Percentiles rank a stretch among this genome's conserved stretches.
phyloP scores from a whole-genome alignment of 2,113 vertebrate species.

The Oncorhynchus masou region DNA sequence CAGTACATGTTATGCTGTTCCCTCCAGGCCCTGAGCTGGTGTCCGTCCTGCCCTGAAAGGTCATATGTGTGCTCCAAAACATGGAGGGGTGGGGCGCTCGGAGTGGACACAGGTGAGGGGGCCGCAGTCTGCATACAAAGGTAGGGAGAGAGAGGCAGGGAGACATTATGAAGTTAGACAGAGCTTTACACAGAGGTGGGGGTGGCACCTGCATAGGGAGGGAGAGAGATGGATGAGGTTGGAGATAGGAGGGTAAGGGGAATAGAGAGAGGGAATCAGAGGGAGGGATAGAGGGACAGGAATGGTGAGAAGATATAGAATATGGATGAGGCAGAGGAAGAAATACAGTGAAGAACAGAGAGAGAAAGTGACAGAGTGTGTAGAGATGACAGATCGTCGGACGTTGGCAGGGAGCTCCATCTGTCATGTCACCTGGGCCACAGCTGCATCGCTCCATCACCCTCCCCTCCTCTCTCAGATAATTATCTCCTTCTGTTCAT shows the following conservation, averaged over 20 bases:
- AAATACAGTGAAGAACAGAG: neutral
- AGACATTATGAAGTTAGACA: too few relatives aligned
- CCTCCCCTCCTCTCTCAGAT: neutral
- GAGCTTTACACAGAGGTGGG: slow-evolving; percentile 20
- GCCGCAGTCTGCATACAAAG: neutral
- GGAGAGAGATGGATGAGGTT: neutral
- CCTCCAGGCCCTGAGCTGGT: slow-evolving; percentile 61
- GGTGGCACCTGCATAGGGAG: neutral
- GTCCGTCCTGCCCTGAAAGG: slow-evolving; percentile 47
- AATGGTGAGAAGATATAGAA: neutral
- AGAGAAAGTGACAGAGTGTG: slow-evolving; percentile 3
- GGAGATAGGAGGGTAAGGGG: neutral
- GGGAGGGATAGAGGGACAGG: slow-evolving; percentile 9
- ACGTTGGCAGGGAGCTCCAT: slow-evolving; percentile 3
- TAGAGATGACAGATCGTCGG: neutral
- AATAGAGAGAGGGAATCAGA: neutral
- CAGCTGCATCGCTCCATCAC: slow-evolving; percentile 2
- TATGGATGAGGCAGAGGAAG: neutral
- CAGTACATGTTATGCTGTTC: slow-evolving; percentile 75
- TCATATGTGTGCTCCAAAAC: slow-evolving; percentile 58
- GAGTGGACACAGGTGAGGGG: slow-evolving; percentile 25
- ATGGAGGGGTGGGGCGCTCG: slow-evolving; percentile 45
- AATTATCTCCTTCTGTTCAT: slow-evolving; percentile 24
- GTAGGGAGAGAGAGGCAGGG: neutral
- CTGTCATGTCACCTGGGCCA: slow-evolving; percentile 26